Base-by-base conservation (phyloP, 1,140 invertebrate genomes). In the Halesus radiatus region DNA sequence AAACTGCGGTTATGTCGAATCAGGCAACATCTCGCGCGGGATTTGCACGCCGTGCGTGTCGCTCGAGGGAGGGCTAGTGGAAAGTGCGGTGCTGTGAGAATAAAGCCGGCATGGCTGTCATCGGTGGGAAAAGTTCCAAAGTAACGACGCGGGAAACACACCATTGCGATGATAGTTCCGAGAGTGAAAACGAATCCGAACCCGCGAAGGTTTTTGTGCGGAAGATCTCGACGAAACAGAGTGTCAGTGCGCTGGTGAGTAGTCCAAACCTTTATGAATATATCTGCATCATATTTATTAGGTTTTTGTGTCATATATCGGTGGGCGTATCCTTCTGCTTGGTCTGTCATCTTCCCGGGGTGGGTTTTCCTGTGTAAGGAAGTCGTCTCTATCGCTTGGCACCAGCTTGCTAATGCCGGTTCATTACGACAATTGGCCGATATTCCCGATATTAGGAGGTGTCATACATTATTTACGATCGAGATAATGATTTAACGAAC, bases 171-270 rank as follows among this genome's bases (percentile, higher is more conserved):
- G 58, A 91, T 73, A 91, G 92, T 79, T 91, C 90, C 60, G 93
- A 93, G 84, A 93, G 92, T 84, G 93, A 94, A 86, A 91, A 90
- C 78, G 93, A 94, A 87, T 90, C 91, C 20, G 92, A 93, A 85
- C 92, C 92, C 80, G 92, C 92, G 52, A 91, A 87, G 86, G 91
- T 91, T 79, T 94, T 93, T 86, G 92, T 92, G 84, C 88, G 92
- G 85, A 90, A 92, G 84, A 89, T 93, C 84, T 94, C 93, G 72
- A 93, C 92, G 62, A 92, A 93, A 84, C 90, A 91, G 85, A 50
- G 73, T 62, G 70, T 16, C 60, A 79, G 62, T 58, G 78, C 68
- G 15, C 20, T 50, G 53, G 78, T 79, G 32, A 79, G 78, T 74
- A 32, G 1, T 6, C 32, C 22, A 10, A 18, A 16, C 37, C 8